These are phyloP conservation scores for Dufourea novaeangliae DNA, from an alignment of 1,140 invertebrate species.

Conservation along the genomic window DNA sequence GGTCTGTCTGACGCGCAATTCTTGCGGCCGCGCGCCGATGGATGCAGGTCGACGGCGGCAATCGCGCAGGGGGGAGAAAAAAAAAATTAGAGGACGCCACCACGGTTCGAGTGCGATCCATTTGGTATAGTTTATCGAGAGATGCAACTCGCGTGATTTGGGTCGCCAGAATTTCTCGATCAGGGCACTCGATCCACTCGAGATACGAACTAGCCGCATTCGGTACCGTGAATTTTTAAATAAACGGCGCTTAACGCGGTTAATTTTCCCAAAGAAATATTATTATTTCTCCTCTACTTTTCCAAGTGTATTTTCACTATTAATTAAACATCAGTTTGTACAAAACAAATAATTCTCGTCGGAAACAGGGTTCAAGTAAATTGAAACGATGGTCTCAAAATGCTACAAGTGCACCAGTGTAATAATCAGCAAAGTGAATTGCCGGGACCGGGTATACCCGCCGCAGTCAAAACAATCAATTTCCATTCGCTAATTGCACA, in stretches of 20 bases:
- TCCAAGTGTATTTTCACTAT: too few relatives aligned
- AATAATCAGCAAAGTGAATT: not conserved
- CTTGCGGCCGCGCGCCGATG: not conserved
- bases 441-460: not conserved
- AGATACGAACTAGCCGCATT: not conserved
- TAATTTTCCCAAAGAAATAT: too few relatives aligned
- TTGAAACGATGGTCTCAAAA: too few relatives aligned
- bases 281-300: too few relatives aligned
- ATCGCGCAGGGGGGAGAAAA: not conserved
- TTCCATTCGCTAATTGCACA: not conserved
- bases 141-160: not conserved
- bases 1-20: slow-evolving; percentile 10
- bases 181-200: not conserved
- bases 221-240: not conserved
- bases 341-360: too few relatives aligned
- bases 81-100: slow-evolving; percentile 19
- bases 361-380: too few relatives aligned
- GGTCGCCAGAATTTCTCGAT: slow-evolving; percentile 5
- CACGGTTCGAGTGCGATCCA: slow-evolving; percentile 13
- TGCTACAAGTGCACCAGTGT: too few relatives aligned
- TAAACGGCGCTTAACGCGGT: not conserved
- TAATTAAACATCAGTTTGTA: too few relatives aligned
- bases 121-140: not conserved
- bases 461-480: not conserved
- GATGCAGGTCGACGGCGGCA: slow-evolving; percentile 6